phyloP scores from a whole-genome alignment of 1,140 invertebrate genomes.

The Heliconius nattereri region DNA sequence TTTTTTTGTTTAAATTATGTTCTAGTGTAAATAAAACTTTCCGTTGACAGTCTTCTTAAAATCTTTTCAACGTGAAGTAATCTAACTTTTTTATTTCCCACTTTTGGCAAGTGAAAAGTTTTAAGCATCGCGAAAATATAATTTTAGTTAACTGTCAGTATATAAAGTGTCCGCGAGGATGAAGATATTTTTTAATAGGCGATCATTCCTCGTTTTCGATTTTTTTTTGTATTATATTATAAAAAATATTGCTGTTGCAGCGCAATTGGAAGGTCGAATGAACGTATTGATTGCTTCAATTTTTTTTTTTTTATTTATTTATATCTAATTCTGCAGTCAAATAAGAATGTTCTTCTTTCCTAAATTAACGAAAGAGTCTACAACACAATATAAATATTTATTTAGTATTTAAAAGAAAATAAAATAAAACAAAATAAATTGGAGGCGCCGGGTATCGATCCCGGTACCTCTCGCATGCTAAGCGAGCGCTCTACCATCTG shows the following conservation, averaged over 20 bases:
- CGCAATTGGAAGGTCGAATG: no score
- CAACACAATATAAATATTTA: no score
- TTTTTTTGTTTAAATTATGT: neutral
- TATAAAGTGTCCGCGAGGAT: slow-evolving; percentile 7
- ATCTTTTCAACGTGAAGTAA: slow-evolving; percentile 1
- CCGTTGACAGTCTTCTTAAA: neutral
- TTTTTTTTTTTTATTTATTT: no score
- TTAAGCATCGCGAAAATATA: slow-evolving; percentile 4
- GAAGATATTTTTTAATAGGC: no score
- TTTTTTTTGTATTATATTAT: no score
- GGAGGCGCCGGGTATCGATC: slow-evolving; percentile 87
- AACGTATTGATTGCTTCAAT: no score
- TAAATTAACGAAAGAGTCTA: no score
- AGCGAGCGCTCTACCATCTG: slow-evolving; percentile 94
- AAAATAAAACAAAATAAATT: neutral
- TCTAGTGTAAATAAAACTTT: neutral
- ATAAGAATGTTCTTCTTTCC: no score
- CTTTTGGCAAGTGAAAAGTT: neutral
- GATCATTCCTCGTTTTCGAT: no score
- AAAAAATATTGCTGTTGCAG: no score
- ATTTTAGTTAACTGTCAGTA: slow-evolving; percentile 16
- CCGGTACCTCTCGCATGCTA: slow-evolving; percentile 93
- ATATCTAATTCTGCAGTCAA: no score
- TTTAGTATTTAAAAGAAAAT: neutral
- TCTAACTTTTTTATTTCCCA: slow-evolving; percentile 14